A percentile compares a stretch with the other conserved stretches of the same genome.
Evolutionary conservation across 2,888 invertebrate species (phyloP).

Genomic region (Amiota mariae): DNA sequence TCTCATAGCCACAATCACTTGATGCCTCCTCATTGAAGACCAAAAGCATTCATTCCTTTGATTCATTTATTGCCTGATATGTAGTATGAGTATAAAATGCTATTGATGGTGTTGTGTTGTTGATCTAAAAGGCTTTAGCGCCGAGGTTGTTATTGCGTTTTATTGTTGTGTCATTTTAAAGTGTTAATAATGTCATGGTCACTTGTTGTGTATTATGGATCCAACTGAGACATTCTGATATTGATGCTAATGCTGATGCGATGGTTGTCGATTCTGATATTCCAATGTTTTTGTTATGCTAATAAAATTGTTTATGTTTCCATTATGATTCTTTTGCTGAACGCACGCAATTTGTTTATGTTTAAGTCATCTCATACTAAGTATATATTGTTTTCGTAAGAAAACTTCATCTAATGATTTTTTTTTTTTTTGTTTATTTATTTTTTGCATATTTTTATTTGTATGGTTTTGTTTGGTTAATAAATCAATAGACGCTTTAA

Average conservation of each 20-base stretch:
- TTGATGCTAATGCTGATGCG: too few species aligned
- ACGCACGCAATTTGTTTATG: conserved; percentile 12
- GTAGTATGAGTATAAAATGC: not conserved
- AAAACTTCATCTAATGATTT: too few species aligned
- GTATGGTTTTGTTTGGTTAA: too few species aligned
- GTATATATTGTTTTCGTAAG: not conserved
- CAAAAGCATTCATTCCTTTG: conserved; percentile 2
- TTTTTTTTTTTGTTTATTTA: too few species aligned
- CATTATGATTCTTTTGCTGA: not conserved
- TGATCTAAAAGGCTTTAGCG: not conserved
- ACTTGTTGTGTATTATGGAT: not conserved
- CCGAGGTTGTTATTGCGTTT: not conserved
- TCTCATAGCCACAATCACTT: too few species aligned
- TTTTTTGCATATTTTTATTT: too few species aligned
- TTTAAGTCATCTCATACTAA: not conserved
- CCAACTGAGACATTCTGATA: not conserved
- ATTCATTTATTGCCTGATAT: conserved; percentile 8
- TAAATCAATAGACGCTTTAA: too few species aligned
- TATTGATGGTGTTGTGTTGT: conserved; percentile 13
- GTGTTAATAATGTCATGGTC: conserved; percentile 32
- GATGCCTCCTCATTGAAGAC: too few species aligned
- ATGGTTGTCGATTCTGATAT: not conserved
- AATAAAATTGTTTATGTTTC: conserved; percentile 22
- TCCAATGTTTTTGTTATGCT: conserved; percentile 11
- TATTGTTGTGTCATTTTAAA: conserved; percentile 31